Evolutionary conservation across 1,140 invertebrate species (phyloP).

Genomic region (Manduca sexta): DNA sequence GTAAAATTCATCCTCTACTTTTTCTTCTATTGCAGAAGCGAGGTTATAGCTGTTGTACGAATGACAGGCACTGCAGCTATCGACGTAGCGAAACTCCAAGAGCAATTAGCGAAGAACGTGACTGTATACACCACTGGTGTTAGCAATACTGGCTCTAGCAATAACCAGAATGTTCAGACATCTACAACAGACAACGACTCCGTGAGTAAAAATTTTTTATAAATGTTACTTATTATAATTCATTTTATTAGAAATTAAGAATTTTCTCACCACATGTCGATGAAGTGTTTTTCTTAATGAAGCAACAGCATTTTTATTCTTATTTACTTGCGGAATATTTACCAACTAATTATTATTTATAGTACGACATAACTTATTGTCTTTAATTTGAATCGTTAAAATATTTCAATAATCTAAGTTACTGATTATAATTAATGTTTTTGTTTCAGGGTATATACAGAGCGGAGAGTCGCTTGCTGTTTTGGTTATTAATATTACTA

Average conservation of each 20-base stretch:
- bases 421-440: too few species aligned
- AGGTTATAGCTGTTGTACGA: constrained; percentile 83
- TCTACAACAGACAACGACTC: constrained; percentile 45
- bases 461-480: constrained; percentile 80
- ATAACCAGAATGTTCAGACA: constrained; percentile 31
- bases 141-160: constrained; percentile 10
- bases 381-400: too few species aligned
- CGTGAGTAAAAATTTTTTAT: constrained; percentile 42
- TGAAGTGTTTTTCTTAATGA: too few species aligned
- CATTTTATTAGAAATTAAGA: too few species aligned
- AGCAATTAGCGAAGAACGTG: constrained; percentile 74
- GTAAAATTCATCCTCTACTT: too few species aligned
- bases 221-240: too few species aligned
- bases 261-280: too few species aligned
- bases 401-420: too few species aligned
- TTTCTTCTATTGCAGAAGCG: constrained; percentile 75
- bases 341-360: too few species aligned
- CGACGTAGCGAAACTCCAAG: constrained; percentile 79
- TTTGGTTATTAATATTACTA: constrained; percentile 84
- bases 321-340: too few species aligned
- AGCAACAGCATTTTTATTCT: too few species aligned
- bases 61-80: constrained; percentile 79
- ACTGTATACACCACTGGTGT: constrained; percentile 46
- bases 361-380: too few species aligned
- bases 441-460: constrained; percentile 78